Conservation (phyloP, 37 sponge, comb jelly and placozoan genomes). For the Haliclona indistincta region DNA sequence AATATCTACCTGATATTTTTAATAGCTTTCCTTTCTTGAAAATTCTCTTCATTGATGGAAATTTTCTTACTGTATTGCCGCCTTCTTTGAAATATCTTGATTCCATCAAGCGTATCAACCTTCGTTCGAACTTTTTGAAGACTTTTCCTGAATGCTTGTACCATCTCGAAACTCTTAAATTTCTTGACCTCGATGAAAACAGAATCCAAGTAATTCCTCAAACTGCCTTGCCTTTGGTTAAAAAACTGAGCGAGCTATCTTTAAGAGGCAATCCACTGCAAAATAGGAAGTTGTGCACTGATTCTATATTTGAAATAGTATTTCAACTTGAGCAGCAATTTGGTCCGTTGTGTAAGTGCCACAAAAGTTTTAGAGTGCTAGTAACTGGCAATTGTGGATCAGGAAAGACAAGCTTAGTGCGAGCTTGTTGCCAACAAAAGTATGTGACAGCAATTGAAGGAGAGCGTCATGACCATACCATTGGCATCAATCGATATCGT, state of each 20-base stretch:
- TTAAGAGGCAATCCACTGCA: not conserved
- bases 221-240: not conserved
- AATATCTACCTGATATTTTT: not conserved
- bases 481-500: not conserved
- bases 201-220: not conserved
- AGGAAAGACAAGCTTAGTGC: conserved; percentile 3
- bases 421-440: not conserved
- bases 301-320: not conserved
- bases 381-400: not conserved
- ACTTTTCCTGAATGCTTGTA: not conserved
- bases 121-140: not conserved
- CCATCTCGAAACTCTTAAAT: not conserved
- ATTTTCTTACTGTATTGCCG: not conserved
- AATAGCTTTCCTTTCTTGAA: not conserved
- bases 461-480: not conserved
- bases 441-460: not conserved
- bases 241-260: not conserved
- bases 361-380: not conserved
- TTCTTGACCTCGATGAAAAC: not conserved
- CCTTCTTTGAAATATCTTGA: not conserved
- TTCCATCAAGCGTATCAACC: not conserved
- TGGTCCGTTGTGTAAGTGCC: no score
- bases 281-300: not conserved
- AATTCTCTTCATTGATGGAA: not conserved
- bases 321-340: no score